Percentiles rank a stretch among this genome's conserved stretches.
Evolutionary conservation across 1,140 invertebrate species (phyloP).

Genomic region (Hypsibius dujardini): DNA sequence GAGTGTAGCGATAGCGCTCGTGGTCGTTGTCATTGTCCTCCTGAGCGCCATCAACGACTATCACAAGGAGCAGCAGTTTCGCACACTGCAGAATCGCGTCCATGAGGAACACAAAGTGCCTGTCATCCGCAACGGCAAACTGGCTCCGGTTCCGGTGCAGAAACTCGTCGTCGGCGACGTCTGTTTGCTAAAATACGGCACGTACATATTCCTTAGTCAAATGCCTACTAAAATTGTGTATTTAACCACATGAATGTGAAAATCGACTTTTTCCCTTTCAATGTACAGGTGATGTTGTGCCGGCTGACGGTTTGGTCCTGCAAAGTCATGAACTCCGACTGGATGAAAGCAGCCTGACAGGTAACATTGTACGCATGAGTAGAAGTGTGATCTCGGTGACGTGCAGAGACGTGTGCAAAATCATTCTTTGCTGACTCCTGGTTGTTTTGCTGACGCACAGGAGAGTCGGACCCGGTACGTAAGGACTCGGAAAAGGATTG

Average conservation of each 20-base stretch:
- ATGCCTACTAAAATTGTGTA: background rate
- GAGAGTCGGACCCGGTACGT: constrained; percentile 29
- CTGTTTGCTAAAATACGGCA: constrained; percentile 29
- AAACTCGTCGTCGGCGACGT: background rate
- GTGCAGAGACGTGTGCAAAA: background rate
- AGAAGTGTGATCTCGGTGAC: background rate
- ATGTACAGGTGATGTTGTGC: constrained; percentile 28
- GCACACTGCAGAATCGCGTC: background rate
- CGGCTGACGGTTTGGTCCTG: constrained; percentile 29
- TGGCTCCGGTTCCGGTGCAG: background rate
- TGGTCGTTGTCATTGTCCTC: background rate
- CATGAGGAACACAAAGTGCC: background rate
- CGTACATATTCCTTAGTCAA: background rate
- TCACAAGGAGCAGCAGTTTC: constrained; percentile 8
- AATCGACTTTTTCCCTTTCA: background rate
- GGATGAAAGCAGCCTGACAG: constrained; percentile 31
- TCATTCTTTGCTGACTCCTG: constrained; percentile 3
- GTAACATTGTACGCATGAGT: background rate
- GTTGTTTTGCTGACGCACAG: too few species aligned
- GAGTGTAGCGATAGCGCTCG: background rate
- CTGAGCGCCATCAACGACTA: constrained; percentile 7
- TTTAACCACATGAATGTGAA: background rate
- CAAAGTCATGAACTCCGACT: constrained; percentile 31
- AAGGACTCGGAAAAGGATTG: constrained; percentile 29
- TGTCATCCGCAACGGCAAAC: constrained; percentile 3